These are phyloP conservation scores for Irena cyanogastra DNA, from an alignment of 2,113 vertebrate species.

Conservation along the genomic window DNA sequence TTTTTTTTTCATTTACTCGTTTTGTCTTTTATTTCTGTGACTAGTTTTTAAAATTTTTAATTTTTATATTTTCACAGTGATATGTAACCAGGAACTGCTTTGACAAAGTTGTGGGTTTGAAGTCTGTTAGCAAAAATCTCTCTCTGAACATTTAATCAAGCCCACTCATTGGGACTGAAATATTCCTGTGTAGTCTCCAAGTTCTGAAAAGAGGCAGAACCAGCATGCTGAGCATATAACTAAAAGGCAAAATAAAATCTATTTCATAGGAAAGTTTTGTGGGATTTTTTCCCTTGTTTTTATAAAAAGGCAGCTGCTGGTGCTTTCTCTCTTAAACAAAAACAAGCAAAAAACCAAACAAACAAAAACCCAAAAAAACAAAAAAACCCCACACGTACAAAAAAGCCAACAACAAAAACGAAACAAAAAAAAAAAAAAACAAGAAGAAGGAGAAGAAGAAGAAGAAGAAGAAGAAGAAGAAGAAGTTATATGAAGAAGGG, in stretches of 20 bases:
- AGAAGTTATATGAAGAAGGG: no score
- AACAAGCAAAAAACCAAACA: neutral
- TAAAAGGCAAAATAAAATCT: neutral
- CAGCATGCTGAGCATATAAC: neutral
- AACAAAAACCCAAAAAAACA: neutral
- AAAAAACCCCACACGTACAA: neutral
- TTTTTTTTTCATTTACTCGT: neutral
- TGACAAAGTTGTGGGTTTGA: neutral
- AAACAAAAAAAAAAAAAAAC: neutral
- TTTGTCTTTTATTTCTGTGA: neutral
- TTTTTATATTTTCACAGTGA: neutral
- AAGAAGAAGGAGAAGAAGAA: no score
- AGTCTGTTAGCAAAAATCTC: neutral
- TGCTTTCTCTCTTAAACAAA: neutral
- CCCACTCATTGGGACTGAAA: neutral
- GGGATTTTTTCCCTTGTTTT: rapidly evolving
- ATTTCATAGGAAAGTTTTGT: neutral
- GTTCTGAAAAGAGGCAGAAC: neutral
- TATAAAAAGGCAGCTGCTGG: neutral
- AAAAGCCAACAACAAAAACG: no score
- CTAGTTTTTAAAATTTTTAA: neutral
- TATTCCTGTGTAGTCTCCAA: neutral
- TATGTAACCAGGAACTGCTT: neutral
- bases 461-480: no score
- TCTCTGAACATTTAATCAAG: constrained; percentile 21